A percentile compares a stretch with the other conserved stretches of the same genome.
Evolutionary conservation across 2,888 invertebrate genomes (phyloP).

Genomic region (Apoderus coryli): DNA sequence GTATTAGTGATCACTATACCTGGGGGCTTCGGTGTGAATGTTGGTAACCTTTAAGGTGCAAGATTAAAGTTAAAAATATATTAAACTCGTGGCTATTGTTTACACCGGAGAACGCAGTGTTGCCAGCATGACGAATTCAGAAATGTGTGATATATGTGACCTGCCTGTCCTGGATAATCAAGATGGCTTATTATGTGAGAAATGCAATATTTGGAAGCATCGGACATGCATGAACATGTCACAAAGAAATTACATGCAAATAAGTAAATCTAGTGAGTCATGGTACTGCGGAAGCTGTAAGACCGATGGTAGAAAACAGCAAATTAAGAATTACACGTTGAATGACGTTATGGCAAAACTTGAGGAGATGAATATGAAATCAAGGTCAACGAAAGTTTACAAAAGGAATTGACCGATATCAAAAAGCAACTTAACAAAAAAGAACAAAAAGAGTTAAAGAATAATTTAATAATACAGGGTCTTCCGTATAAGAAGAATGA

Average conservation of each 20-base stretch:
- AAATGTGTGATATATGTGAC: conserved; percentile 42
- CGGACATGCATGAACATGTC: conserved; percentile 1
- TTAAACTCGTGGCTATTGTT: no score
- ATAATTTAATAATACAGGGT: no score
- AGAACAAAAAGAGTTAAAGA: conserved; percentile 5
- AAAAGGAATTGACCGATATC: conserved; percentile 3
- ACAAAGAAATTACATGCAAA: not conserved
- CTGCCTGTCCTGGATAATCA: conserved; percentile 2
- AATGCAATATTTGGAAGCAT: conserved; percentile 4
- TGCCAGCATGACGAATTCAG: no score
- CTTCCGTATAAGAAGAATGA: no score
- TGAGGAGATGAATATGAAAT: conserved; percentile 5
- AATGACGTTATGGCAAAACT: conserved; percentile 7
- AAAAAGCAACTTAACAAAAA: conserved; percentile 8
- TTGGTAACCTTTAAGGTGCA: no score
- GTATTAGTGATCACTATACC: no score
- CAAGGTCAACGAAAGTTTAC: no score
- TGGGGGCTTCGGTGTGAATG: no score
- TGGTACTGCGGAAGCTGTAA: conserved; percentile 1
- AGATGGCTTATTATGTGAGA: conserved; percentile 5
- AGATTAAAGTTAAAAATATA: no score
- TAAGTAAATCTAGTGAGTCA: conserved; percentile 1
- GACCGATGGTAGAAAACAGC: not conserved
- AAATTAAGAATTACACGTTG: conserved; percentile 1
- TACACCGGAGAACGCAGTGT: no score